phyloP scores from a whole-genome alignment of 2,888 invertebrate genomes.

The Toxonevra muliebris region DNA sequence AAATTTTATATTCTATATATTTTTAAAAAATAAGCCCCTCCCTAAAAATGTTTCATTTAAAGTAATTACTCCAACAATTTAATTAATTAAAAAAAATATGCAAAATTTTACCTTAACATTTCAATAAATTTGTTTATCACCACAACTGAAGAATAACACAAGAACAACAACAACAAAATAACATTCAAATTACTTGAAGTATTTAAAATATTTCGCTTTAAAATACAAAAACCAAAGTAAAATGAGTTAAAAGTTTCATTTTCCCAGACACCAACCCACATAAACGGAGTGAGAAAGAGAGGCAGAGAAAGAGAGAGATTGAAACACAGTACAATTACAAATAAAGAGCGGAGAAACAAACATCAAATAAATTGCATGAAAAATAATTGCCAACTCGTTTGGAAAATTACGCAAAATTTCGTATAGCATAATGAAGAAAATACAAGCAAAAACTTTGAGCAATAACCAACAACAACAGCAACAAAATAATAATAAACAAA shows the following conservation, averaged over 20 bases:
- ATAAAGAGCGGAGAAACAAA: constrained; percentile 26
- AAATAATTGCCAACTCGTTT: constrained; percentile 45
- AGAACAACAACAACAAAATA: background rate
- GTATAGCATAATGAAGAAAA: constrained; percentile 32
- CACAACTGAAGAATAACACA: background rate
- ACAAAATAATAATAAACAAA: background rate
- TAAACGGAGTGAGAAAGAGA: no score
- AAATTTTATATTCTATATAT: no score
- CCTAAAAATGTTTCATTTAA: no score
- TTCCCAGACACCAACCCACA: no score
- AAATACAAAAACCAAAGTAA: no score
- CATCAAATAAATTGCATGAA: constrained; percentile 42
- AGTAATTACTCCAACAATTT: no score
- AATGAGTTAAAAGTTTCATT: no score
- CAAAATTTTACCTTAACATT: background rate
- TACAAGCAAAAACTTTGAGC: background rate
- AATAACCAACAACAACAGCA: constrained; percentile 5
- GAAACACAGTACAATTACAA: constrained; percentile 21
- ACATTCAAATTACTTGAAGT: no score
- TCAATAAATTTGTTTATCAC: no score
- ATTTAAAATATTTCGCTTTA: no score
- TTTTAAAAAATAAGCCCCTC: no score
- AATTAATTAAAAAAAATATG: no score
- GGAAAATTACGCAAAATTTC: constrained; percentile 44
- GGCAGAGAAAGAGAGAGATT: background rate